Conservation (phyloP, 2,888 invertebrate genomes). For the Artemia sinica region DNA sequence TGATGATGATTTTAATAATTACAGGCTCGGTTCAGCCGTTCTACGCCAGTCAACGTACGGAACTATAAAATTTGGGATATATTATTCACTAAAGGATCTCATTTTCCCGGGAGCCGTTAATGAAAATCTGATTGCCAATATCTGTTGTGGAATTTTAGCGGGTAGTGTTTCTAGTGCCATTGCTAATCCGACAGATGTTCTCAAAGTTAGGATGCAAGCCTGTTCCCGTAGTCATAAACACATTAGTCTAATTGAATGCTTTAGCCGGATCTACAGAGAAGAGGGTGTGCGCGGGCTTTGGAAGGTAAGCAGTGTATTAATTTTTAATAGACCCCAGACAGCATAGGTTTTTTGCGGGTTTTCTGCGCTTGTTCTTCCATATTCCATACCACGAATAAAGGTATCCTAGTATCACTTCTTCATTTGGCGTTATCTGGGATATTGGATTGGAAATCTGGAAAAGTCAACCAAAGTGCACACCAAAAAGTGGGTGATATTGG, state of each 20-base stretch:
- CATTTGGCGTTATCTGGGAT: too few relatives aligned
- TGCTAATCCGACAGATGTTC: slow-evolving; percentile 86
- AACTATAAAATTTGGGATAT: slow-evolving; percentile 88
- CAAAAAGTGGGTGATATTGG: too few relatives aligned
- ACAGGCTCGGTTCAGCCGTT: slow-evolving; percentile 77
- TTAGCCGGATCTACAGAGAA: slow-evolving; percentile 57
- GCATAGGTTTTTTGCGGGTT: background rate
- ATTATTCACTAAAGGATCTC: slow-evolving; percentile 66
- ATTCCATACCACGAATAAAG: too few relatives aligned
- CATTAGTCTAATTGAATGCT: slow-evolving; percentile 49
- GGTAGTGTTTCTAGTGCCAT: slow-evolving; percentile 85
- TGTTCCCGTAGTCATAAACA: slow-evolving; percentile 32
- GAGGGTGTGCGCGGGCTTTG: slow-evolving; percentile 75
- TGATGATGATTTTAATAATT: slow-evolving; percentile 25
- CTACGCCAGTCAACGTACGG: slow-evolving; percentile 85
- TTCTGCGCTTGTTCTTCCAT: background rate
- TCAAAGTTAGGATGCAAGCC: slow-evolving; percentile 88
- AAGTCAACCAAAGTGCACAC: too few relatives aligned
- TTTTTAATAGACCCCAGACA: too few relatives aligned
- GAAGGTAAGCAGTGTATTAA: slow-evolving; percentile 41
- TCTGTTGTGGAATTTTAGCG: slow-evolving; percentile 62
- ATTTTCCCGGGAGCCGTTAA: slow-evolving; percentile 39
- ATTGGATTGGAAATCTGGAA: too few relatives aligned
- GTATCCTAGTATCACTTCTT: too few relatives aligned
- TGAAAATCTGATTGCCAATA: slow-evolving; percentile 36